These are phyloP conservation scores for Drosophila neutralis DNA, from an alignment of 2,888 invertebrate species.

Conservation along the genomic window DNA sequence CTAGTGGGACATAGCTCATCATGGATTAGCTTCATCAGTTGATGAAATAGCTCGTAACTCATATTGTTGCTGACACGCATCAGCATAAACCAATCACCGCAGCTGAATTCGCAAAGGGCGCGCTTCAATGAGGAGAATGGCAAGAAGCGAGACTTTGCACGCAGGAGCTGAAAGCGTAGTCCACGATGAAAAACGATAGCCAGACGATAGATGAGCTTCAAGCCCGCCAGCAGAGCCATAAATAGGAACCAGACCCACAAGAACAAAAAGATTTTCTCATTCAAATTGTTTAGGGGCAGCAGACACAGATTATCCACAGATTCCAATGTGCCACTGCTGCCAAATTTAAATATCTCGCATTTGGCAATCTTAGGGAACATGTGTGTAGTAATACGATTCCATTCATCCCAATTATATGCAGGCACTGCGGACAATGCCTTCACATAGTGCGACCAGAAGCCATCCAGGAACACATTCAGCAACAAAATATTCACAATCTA, in stretches of 20 bases:
- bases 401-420: constrained; percentile 76
- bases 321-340: constrained; percentile 92
- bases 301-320: constrained; percentile 91
- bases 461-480: constrained; percentile 81
- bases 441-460: constrained; percentile 82
- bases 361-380: constrained; percentile 90
- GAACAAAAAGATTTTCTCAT: constrained; percentile 91
- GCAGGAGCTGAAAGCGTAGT: constrained; percentile 76
- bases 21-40: constrained; percentile 86
- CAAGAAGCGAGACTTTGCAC: constrained; percentile 72
- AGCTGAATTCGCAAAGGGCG: constrained; percentile 82
- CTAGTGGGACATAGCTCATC: constrained; percentile 15
- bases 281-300: constrained; percentile 91
- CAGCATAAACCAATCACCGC: constrained; percentile 92
- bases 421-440: constrained; percentile 78
- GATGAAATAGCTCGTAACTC: constrained; percentile 88
- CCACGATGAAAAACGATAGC: constrained; percentile 86
- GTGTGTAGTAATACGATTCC: constrained; percentile 82
- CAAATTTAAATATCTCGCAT: constrained; percentile 94
- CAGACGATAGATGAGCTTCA: constrained; percentile 89
- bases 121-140: constrained; percentile 58
- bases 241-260: constrained; percentile 91
- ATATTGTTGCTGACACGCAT: constrained; percentile 91
- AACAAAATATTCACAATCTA: constrained; percentile 81
- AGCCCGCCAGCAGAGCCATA: constrained; percentile 87